Base-by-base conservation (phyloP, 2,888 invertebrate species). In the Eudasyphora cyanicolor region DNA sequence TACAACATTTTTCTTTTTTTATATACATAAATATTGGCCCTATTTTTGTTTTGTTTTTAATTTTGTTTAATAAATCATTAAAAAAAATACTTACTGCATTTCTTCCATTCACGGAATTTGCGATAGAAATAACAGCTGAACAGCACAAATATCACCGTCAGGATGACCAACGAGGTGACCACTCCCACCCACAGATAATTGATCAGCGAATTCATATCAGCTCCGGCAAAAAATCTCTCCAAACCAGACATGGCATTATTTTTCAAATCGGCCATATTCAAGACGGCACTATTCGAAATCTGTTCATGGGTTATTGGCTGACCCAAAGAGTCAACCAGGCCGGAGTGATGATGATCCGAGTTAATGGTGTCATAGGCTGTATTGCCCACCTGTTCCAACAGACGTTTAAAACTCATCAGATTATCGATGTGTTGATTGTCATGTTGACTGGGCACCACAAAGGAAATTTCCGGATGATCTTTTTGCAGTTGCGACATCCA, bases 131-230 rank as follows among this genome's bases (percentile, higher is more conserved):
- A 91, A 79, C 90, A 91, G 79, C 92, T 91, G 86, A 92, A 92
- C 60, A 92, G 76, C 54, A 92, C 90, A 79, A 92, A 92, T 81
- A 92, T 88, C 77, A 91, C 86, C 0, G 92, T 92, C 19, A 92
- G 86, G 21, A 92, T 86, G 49, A 92, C 87, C 87, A 92, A 82
- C 1, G 91, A 89, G 62, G 89, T 91, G 78, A 92, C 92, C 45
- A 92, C 90, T 69, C 92, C 92, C 86, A 92, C 90, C 92, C 92
- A 92, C 85, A 92, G 85, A 87, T 92, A 92, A 88, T 92, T 92
- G 54, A 92, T 89, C 51, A 92, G 86, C 64, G 89, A 88, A 86
- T 92, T 91, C 90, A 91, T 91, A 81, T 92, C 91, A 57, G 90
- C 89, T 38, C 89, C 90, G 29, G 88, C 90, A 19, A 90, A 90